These are phyloP conservation scores for Plebejus melissa DNA, from an alignment of 2,888 invertebrate species.

Conservation along the genomic window DNA sequence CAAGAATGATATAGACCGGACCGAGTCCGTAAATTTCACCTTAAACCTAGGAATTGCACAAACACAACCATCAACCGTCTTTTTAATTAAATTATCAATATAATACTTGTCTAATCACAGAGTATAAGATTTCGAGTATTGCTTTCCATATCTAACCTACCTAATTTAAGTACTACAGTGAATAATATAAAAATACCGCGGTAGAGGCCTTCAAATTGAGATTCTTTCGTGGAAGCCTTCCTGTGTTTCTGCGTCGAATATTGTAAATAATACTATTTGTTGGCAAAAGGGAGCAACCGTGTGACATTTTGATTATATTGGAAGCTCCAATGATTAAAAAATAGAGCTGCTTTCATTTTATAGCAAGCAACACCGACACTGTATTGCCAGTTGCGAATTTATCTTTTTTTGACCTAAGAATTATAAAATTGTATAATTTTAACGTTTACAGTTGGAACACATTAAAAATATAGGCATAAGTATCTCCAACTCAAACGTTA, in stretches of 20 bases:
- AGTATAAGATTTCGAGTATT: constrained; percentile 56
- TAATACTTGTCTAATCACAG: constrained; percentile 70
- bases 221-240: neutral
- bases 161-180: constrained; percentile 33
- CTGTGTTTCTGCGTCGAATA: neutral
- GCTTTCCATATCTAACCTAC: constrained; percentile 54
- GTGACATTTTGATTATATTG: neutral
- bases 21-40: constrained; percentile 53
- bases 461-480: neutral
- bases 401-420: neutral
- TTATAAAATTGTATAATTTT: neutral
- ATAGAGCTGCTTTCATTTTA: neutral
- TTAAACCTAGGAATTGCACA: constrained; percentile 74
- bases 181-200: constrained; percentile 8
- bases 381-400: neutral
- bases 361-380: neutral
- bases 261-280: neutral
- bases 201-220: neutral
- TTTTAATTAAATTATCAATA: constrained; percentile 49
- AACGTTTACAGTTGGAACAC: neutral
- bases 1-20: constrained; percentile 35
- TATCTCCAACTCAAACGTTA: neutral
- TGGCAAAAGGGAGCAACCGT: neutral
- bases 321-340: neutral
- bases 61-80: constrained; percentile 75